A percentile compares a stretch with the other conserved stretches of the same genome.
Conservation (phyloP, 2,888 invertebrate species). For the Andrena hattorfiana region DNA sequence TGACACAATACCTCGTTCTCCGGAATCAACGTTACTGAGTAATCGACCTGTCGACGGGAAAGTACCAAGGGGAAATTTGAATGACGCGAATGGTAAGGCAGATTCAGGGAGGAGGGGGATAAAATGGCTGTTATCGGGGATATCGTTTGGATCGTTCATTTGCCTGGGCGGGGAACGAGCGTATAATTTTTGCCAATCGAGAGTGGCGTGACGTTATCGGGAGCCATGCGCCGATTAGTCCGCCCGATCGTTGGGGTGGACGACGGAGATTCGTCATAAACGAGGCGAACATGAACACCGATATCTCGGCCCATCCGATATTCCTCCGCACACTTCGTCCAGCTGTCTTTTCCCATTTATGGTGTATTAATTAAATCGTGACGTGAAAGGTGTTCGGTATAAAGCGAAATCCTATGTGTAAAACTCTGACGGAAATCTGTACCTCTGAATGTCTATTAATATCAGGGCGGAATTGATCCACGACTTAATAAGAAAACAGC, state of each 20-base stretch:
- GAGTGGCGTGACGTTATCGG: constrained; percentile 39
- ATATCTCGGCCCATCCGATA: constrained; percentile 21
- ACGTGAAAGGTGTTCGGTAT: constrained; percentile 15
- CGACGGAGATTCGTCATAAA: constrained; percentile 32
- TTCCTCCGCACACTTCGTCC: neutral
- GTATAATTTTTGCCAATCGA: constrained; percentile 50
- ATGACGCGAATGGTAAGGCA: constrained; percentile 1
- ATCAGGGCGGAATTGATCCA: neutral
- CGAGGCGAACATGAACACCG: constrained; percentile 10
- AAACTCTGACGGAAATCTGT: neutral
- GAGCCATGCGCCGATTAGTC: constrained; percentile 39
- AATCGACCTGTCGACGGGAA: constrained; percentile 11
- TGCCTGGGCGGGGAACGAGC: neutral
- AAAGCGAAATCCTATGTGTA: neutral
- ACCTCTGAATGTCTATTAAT: neutral
- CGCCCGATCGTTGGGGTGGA: constrained; percentile 8
- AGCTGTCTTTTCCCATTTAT: constrained; percentile 31
- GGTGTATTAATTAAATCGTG: constrained; percentile 38
- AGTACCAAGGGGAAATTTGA: constrained; percentile 6
- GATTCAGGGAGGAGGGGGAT: neutral
- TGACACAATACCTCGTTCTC: constrained; percentile 1
- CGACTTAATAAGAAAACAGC: too few species aligned
- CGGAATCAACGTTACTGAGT: neutral
- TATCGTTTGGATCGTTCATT: constrained; percentile 33
- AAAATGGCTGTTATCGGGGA: constrained; percentile 26